Base-by-base conservation (phyloP, 2,888 invertebrate genomes). In the Microctonus brassicae region DNA sequence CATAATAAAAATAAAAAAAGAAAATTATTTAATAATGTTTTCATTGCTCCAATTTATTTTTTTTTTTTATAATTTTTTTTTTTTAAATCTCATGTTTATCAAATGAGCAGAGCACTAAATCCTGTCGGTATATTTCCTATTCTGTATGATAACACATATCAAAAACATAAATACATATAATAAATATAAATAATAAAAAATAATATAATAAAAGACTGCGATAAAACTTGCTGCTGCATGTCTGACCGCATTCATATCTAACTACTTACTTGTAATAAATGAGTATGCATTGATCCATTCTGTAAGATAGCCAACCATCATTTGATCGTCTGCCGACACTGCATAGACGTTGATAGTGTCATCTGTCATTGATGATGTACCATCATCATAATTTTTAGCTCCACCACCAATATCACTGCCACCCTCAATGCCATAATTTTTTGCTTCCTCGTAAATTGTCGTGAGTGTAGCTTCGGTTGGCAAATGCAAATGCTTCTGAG, bases 281-380 rank as follows among this genome's bases (percentile, higher is more conserved):
- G 90, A 89, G 88, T 92, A 92, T 79, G 92, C 91, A 87, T 91
- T 90, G 84, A 93, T 91, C 92, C 93, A 93, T 84, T 93, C 92
- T 77, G 91, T 90, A 86, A 93, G 88, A 88, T 92, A 92, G 82
- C 92, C 92, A 86, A 91, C 89, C 83, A 91, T 90, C 81, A 84
- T 82, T 39, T 85, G 86, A 78, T 88, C 87, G 81, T 88, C 88
- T 79, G 88, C 87, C 80, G 88, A 88, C 73, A 86, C 82, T 66
- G 88, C 83, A 83, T 88, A 88, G 82, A 89, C 86, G 77, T 89
- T 87, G 73, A 89, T 88, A 75, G 90, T 90, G 26, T 57, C 17
- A 64, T 64, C 42, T 26, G 26, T 64, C 63, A 64, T 64, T 29
- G 58, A 33, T 20, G 77, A 76, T 13, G 26, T 33, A 52, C 6